These are phyloP conservation scores for Hartigia nigra DNA, from an alignment of 2,888 invertebrate species.

Conservation along the genomic window DNA sequence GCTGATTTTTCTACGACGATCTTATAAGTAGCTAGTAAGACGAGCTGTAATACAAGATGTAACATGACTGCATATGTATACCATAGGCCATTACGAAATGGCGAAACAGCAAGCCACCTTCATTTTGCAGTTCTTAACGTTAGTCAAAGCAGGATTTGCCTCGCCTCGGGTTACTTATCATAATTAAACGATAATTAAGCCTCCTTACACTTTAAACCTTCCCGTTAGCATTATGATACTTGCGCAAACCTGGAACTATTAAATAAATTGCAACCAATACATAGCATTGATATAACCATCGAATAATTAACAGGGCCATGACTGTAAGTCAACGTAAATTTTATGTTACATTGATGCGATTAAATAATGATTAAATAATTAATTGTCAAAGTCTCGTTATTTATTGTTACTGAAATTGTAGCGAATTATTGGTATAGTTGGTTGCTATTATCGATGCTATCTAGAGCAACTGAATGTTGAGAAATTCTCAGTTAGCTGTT, in stretches of 20 bases:
- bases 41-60: not conserved
- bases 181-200: not conserved
- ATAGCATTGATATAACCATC: not conserved
- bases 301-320: not conserved
- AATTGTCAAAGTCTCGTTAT: not conserved
- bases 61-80: not conserved
- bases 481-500: not conserved
- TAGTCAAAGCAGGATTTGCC: not conserved
- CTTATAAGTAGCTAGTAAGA: not conserved
- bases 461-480: not conserved
- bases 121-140: not conserved
- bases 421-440: not conserved
- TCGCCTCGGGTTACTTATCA: not conserved
- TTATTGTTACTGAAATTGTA: not conserved
- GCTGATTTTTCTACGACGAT: not conserved
- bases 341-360: not conserved
- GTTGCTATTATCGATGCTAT: not conserved
- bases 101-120: not conserved
- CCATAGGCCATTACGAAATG: not conserved
- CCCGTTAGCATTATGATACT: not conserved
- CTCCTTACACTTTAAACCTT: not conserved
- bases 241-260: not conserved
- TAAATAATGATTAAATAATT: not conserved
- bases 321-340: not conserved
- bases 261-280: too few relatives aligned